Percentiles rank a stretch among this genome's conserved stretches.
Conservation (phyloP, 2,113 vertebrate genomes). For the Poicephalus meyeri region DNA sequence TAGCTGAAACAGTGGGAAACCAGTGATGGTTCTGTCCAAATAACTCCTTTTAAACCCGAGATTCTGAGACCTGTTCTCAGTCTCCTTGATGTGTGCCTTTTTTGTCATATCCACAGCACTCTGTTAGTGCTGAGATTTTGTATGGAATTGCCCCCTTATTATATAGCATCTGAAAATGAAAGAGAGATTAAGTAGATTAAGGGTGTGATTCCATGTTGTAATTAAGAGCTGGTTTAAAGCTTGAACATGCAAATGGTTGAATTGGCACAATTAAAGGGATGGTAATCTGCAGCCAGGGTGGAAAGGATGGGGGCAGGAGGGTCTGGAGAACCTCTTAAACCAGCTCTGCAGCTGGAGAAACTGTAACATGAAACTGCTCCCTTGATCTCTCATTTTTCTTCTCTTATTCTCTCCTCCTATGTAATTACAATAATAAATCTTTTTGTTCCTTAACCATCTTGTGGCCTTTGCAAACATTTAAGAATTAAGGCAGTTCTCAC, state of each 20-base stretch:
- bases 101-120: not conserved
- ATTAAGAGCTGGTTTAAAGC: not conserved
- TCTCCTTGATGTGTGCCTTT: not conserved
- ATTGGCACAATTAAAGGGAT: not conserved
- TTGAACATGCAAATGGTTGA: not conserved
- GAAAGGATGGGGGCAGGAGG: not conserved
- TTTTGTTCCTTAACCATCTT: conserved; percentile 49
- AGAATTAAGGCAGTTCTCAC: conserved; percentile 60
- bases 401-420: conserved; percentile 9
- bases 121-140: not conserved
- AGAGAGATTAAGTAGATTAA: not conserved
- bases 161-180: not conserved
- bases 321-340: conserved; percentile 5
- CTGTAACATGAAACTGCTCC: conserved; percentile 20
- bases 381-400: conserved; percentile 59
- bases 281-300: not conserved
- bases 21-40: not conserved
- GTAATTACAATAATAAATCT: conserved; percentile 62
- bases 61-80: not conserved
- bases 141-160: not conserved
- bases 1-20: not conserved
- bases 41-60: not conserved
- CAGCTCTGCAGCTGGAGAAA: conserved; percentile 38
- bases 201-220: not conserved
- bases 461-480: conserved; percentile 53